These are phyloP conservation scores for Sogatella furcifera DNA, from an alignment of 1,140 invertebrate genomes.

Conservation along the genomic window DNA sequence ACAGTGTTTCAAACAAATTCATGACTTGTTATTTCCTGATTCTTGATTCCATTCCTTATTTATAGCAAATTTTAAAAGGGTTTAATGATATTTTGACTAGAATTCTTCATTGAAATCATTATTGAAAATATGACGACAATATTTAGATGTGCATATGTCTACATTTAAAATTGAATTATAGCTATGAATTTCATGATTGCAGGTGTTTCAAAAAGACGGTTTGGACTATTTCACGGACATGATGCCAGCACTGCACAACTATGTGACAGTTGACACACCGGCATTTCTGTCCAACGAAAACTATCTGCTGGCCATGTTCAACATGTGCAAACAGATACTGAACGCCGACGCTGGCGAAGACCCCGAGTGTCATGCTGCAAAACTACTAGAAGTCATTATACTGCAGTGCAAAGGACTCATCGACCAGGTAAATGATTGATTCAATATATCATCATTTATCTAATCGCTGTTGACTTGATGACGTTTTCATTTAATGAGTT, in stretches of 20 bases:
- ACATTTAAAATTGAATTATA: no score
- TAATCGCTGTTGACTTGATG: not conserved
- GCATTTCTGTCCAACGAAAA: slow-evolving; percentile 86
- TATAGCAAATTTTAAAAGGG: no score
- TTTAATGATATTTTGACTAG: no score
- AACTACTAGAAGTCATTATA: slow-evolving; percentile 93
- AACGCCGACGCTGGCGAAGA: slow-evolving; percentile 82
- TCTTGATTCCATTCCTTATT: no score
- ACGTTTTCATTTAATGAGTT: not conserved
- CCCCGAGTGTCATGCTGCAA: slow-evolving; percentile 92
- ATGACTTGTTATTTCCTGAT: no score
- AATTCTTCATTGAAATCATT: no score
- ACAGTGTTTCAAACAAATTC: no score
- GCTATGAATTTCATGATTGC: slow-evolving; percentile 8
- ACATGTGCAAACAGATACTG: slow-evolving; percentile 85
- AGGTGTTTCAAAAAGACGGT: slow-evolving; percentile 86
- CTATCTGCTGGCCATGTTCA: slow-evolving; percentile 82
- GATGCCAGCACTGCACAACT: slow-evolving; percentile 97
- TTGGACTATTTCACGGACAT: slow-evolving; percentile 97
- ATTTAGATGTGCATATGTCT: no score
- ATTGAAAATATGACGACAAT: no score
- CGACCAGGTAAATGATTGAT: slow-evolving; percentile 47
- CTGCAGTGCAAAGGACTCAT: slow-evolving; percentile 86
- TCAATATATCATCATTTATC: no score
- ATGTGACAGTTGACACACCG: slow-evolving; percentile 88